Evolutionary conservation across 2,888 invertebrate species (phyloP), one percentile per base, ranked within the genome.

Genomic region (Belgica antarctica): DNA sequence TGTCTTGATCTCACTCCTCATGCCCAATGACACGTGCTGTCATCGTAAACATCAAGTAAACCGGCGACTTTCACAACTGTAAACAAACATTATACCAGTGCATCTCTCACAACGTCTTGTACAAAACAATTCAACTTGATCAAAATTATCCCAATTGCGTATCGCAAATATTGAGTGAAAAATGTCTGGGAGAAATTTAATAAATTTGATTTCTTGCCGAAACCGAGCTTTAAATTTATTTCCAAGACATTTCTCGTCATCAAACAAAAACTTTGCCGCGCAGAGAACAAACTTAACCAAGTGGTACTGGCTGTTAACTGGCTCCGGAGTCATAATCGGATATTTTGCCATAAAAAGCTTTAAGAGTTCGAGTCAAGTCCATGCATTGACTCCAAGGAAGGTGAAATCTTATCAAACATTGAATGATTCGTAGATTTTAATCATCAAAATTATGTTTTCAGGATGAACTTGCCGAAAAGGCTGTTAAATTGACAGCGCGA

Each of bases 401-500:
- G 68, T 68, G 15, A 28, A 52, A 17, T 62, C 2, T 7, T 28
- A n/a, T n/a, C 15, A 10, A 62, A 27, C 2, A 28, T 62, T 28
- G 31, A 31, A 10, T 31, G 31, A 31, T 31, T 31, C 31, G 10
- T 41, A 2, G 10, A 41, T 41, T 5, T 41, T 41, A 10, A 41
- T 41, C n/a, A n/a, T 65, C 31, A 28, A 28, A 34, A 8, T 31
- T 27, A 15, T 7, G 17, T 5, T 34, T 73, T 73, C 75, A 86
- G 82, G 86, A 87, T 68, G 89, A 89, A 71, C 87, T 88, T 74
- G 78, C 84, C 74, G 83, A 84, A 62, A 86, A 85, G 75, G 84
- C 86, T 59, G 87, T 92, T 72, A 92, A 90, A 79, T 82, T 94
- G 75, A 95, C 94, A 34, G 89, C 91, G 24, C 85, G 96, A 8